Base-by-base conservation (phyloP, 2,888 invertebrate genomes). In the Chelonus formosanus region DNA sequence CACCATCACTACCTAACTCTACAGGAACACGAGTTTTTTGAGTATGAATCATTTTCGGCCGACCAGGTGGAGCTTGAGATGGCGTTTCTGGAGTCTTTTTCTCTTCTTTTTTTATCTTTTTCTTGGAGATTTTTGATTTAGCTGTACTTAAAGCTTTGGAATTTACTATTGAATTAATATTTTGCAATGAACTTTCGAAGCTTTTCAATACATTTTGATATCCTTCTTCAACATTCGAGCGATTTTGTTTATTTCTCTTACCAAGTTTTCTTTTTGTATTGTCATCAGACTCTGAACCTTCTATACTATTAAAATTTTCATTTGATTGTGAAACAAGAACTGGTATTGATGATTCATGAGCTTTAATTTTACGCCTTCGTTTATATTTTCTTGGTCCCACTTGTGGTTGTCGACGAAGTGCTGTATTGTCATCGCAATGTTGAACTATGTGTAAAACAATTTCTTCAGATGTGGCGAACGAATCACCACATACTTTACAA, bases 361-460 rank as follows among this genome's bases (percentile, higher is more conserved):
- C 87, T 79, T 92, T 92, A 20, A 92, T 78, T 84, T 93, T 93
- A 73, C 93, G 89, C 62, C 94, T 87, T 0, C 93, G 88, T 80
- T 93, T 94, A 82, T 94, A 94, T 78, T 94, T 94, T 2, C 94
- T 86, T 0, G 91, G 91, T 0, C 90, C 93, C 53, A 89, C 88
- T 88, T 92, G 91, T 0, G 93, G 93, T 75, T 92, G 92, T 54
- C 93, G 85, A 75, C 91, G 91, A 84, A 92, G 86, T 1, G 93
- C 94, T 0, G 94, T 94, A 79, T 94, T 94, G 72, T 91, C 90
- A 81, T 94, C 94, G 77, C 93, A 93, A 78, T 94, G 94, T 76
- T 93, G 91, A 55, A 94, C 94, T 71, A 94, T 88, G 82, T 94
- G 94, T 67, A 92, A 90, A 65, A 94, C 93, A 34, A 94, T 85